Evolutionary conservation across 2,113 vertebrate genomes (phyloP), one percentile per base, ranked within the genome.

Genomic region (Anguilla rostrata): DNA sequence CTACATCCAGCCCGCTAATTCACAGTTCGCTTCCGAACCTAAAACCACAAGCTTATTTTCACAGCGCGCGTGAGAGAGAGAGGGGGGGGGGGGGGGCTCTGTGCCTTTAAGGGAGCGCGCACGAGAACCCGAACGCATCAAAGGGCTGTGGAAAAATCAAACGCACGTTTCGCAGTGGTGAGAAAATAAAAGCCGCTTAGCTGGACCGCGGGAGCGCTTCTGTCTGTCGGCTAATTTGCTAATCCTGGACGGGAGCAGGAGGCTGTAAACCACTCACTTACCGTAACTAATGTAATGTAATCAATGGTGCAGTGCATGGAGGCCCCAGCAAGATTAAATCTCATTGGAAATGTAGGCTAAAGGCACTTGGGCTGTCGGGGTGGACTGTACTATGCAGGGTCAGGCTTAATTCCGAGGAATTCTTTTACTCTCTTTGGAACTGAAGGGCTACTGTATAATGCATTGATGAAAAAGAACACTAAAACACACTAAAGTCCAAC

Each of bases 241-340:
- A 75, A 75, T 75, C 71, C 71, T 34, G 71, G 71, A 34, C 71
- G 12, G 71, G 9, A 75, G 71, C 71, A 75, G 71, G 34, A 75
- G 71, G 71, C 71, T 75, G 71, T 75, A 34, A 75, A 75, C 63
- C 71, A 75, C 71, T 75, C 71, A 34, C 71, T 75, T 34, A 75
- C n/a, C 71, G n/a, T 75, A 75, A 34, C 71, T 75, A 75, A 75
- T 75, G 71, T 34, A 75, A 7, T 75, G 71, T 75, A 75, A 75
- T 34, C 71, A 75, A 75, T 34, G 71, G 71, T 29, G n/a, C 71
- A 75, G 71, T 75, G 71, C 49, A 53, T 53, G 49, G 49, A 53
- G n/a, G 71, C 20, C 71, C 71, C 71, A 34, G 63, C 63, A 26
- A 20, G 71, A 75, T 75, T 75, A 75, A 75, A 75, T 34, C 71